Conservation (phyloP, 2,797 vertebrate species). For the Lepilemur septentrionalis region DNA sequence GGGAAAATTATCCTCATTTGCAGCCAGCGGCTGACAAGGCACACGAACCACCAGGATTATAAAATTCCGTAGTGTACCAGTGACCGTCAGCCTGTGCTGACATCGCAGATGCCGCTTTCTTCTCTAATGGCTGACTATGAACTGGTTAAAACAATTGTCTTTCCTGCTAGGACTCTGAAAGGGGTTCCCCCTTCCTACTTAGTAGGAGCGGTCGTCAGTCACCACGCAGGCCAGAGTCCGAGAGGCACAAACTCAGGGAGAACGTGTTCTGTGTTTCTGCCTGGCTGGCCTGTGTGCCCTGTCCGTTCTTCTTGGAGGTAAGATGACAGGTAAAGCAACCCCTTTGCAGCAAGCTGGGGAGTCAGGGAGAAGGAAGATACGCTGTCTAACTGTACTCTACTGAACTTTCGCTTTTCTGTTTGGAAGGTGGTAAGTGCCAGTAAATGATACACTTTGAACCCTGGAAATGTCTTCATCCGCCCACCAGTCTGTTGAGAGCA, state of each 20-base stretch:
- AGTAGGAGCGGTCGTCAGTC: background rate
- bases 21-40: conserved; percentile 76
- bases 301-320: background rate
- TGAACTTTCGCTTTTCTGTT: background rate
- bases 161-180: background rate
- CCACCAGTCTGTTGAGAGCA: background rate
- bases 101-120: conserved; percentile 8
- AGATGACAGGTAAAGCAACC: background rate
- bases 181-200: background rate
- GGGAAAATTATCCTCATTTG: conserved; percentile 79
- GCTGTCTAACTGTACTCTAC: background rate
- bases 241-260: background rate
- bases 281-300: background rate
- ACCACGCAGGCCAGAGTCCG: too few species aligned
- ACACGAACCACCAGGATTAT: conserved; percentile 52
- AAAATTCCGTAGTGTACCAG: conserved; percentile 59
- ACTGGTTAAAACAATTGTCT: conserved; percentile 49
- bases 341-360: background rate
- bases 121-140: conserved; percentile 29
- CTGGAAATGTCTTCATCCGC: background rate
- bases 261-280: fast-evolving
- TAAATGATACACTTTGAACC: background rate
- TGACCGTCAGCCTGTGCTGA: conserved; percentile 67
- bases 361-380: fast-evolving
- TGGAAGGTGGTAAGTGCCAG: background rate